phyloP scores from a whole-genome alignment of 2,888 invertebrate species.

The Synergus umbraculus region DNA sequence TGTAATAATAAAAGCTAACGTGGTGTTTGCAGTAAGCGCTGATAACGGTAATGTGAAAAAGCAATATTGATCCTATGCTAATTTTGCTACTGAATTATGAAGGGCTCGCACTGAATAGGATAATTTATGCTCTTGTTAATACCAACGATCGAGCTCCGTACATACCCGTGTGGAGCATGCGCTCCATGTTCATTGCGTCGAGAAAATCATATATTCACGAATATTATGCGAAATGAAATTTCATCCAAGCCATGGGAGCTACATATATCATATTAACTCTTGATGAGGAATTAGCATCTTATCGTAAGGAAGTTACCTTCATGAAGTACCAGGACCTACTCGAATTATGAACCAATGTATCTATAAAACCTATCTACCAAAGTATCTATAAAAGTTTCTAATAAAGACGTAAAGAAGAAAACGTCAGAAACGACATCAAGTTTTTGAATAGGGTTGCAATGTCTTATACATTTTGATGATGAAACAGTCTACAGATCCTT shows the following conservation, averaged over 20 bases:
- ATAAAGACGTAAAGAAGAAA: too few relatives aligned
- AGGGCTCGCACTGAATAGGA: constrained; percentile 69
- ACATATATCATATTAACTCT: constrained; percentile 13
- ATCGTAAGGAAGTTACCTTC: neutral
- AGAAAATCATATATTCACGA: constrained; percentile 37
- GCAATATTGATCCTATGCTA: constrained; percentile 72
- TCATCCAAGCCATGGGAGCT: constrained; percentile 1
- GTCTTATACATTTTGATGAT: neutral
- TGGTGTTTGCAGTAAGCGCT: constrained; percentile 44
- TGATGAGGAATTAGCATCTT: constrained; percentile 18
- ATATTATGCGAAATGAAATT: constrained; percentile 36
- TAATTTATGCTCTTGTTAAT: constrained; percentile 71
- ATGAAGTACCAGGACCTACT: neutral
- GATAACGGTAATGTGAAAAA: constrained; percentile 63
- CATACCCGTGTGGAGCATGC: constrained; percentile 52
- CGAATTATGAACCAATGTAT: constrained; percentile 53
- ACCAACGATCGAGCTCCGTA: constrained; percentile 58
- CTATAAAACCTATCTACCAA: too few relatives aligned
- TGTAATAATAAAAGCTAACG: neutral
- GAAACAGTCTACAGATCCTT: neutral
- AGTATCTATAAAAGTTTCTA: too few relatives aligned
- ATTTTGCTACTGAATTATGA: constrained; percentile 69
- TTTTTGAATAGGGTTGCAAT: too few relatives aligned
- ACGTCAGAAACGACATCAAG: too few relatives aligned
- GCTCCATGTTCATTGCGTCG: constrained; percentile 41